A percentile compares a stretch with the other conserved stretches of the same genome.
These are phyloP conservation scores for Eulimnadia texana DNA, from an alignment of 1,140 invertebrate genomes.

Conservation along the genomic window DNA sequence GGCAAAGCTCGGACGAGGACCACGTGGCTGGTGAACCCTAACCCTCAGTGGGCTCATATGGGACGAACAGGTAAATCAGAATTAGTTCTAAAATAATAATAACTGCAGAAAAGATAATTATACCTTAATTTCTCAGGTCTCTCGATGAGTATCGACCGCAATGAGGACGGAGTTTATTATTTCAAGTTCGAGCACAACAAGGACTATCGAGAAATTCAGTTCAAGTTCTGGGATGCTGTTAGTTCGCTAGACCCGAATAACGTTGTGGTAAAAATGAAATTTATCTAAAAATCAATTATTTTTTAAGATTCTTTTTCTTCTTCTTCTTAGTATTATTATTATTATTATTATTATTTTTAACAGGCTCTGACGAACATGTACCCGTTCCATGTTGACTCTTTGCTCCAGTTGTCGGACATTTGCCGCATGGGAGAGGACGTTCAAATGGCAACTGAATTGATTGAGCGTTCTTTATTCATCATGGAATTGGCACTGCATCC, in stretches of 20 bases:
- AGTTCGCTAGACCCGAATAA: constrained; percentile 66
- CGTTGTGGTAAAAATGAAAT: constrained; percentile 44
- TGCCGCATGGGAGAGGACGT: constrained; percentile 64
- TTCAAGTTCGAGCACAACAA: constrained; percentile 67
- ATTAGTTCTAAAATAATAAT: too few species aligned
- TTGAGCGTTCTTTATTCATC: constrained; percentile 59
- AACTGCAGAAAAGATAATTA: too few species aligned
- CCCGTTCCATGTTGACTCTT: constrained; percentile 65
- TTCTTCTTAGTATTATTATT: neutral
- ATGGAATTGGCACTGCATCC: constrained; percentile 68
- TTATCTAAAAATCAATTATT: neutral
- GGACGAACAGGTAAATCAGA: constrained; percentile 43
- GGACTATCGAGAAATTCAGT: constrained; percentile 58
- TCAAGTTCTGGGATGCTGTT: constrained; percentile 57
- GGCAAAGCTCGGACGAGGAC: constrained; percentile 40
- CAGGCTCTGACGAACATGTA: constrained; percentile 55
- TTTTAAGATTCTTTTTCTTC: too few species aligned
- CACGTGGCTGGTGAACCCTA: constrained; percentile 47
- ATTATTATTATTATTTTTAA: constrained; percentile 21
- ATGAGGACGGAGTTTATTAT: constrained; percentile 37
- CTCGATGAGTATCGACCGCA: constrained; percentile 50
- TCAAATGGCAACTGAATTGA: constrained; percentile 58
- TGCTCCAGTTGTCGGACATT: constrained; percentile 73
- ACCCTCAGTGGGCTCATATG: constrained; percentile 49
- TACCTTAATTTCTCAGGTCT: constrained; percentile 39